Conservation (phyloP, 2,797 vertebrate species). For the Enteromius afrohamiltoni region DNA sequence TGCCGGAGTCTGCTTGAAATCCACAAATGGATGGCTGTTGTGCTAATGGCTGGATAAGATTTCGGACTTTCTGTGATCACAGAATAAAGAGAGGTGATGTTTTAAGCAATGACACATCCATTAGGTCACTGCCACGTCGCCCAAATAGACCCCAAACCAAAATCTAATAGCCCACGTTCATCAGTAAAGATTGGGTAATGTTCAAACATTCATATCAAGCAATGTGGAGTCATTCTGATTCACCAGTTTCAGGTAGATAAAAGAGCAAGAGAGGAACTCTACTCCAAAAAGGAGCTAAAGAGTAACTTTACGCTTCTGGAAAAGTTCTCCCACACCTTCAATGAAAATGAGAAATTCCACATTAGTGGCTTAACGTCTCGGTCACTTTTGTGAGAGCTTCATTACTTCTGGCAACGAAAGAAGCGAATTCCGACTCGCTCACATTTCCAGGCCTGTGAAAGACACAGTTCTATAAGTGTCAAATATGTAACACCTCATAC, state of each 20-base stretch:
- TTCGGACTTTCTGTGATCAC: conserved; percentile 16
- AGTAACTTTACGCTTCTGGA: conserved; percentile 53
- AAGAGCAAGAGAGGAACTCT: conserved; percentile 60
- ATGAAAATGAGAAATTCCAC: conserved; percentile 71
- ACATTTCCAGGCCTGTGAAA: conserved; percentile 36
- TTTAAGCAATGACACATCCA: not conserved
- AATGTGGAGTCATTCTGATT: conserved; percentile 58
- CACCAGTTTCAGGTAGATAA: conserved; percentile 74
- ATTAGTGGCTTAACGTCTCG: conserved; percentile 71
- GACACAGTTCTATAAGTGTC: conserved; percentile 40
- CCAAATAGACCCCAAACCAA: not conserved
- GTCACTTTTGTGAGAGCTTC: conserved; percentile 38
- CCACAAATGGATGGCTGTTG: not conserved
- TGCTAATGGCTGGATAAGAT: conserved; percentile 3
- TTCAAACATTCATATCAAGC: conserved; percentile 42
- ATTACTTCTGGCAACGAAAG: conserved; percentile 43
- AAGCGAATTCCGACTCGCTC: conserved; percentile 40
- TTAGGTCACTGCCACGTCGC: not conserved
- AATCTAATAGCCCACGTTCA: not conserved
- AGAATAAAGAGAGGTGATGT: not conserved
- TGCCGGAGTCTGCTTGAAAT: not conserved
- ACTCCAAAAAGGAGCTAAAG: conserved; percentile 48
- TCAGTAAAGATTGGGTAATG: not conserved
- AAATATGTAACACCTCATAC: conserved; percentile 37
- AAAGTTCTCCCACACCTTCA: conserved; percentile 56